Evolutionary conservation across 1,140 invertebrate species (phyloP), one percentile per base, ranked within the genome.

Genomic region (Drosophila virilis): DNA sequence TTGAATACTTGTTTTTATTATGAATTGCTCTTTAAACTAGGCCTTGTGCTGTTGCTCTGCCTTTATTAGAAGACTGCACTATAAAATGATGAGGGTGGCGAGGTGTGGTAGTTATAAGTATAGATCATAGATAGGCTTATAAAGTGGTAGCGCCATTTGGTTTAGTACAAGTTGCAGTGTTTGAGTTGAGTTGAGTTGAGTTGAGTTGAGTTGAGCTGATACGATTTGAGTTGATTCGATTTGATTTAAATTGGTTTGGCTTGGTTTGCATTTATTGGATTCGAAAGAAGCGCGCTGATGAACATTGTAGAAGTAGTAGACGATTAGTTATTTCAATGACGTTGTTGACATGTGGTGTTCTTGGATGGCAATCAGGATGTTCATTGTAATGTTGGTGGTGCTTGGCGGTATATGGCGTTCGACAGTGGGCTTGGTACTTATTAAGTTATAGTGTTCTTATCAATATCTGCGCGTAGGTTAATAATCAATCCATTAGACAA

Each of bases 111-210:
- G 62, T 75, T 76, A 55, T 77, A 72, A 67, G 73, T 80, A 79
- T 54, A 74, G 57, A 54, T 58, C 12, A 66, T 61, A 78, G 64
- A 79, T 38, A 64, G 58, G 43, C 60, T 81, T 65, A 77, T 62
- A 68, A 68, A 81, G 78, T 77, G 61, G 80, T 74, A 42, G 78
- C 80, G 80, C 71, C 69, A 58, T 66, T 71, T 46, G 62, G 55
- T 80, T 83, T 73, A 83, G 77, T 83, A 84, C 58, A 52, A 64
- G 73, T 80, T 54, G 59, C 66, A 73, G 73, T 73, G 62, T 83
- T 67, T 48, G 57, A 59, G n/a, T 37, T 55, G 52, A 46, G 10
- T 64, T 61, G 65, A 57, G 8, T n/a, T n/a, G n/a, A n/a, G n/a
- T n/a, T n/a, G n/a, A n/a, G n/a, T n/a, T n/a, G n/a, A n/a, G n/a